Base-by-base conservation (phyloP, 2,888 invertebrate species). In the Pachymerium ferrugineum region DNA sequence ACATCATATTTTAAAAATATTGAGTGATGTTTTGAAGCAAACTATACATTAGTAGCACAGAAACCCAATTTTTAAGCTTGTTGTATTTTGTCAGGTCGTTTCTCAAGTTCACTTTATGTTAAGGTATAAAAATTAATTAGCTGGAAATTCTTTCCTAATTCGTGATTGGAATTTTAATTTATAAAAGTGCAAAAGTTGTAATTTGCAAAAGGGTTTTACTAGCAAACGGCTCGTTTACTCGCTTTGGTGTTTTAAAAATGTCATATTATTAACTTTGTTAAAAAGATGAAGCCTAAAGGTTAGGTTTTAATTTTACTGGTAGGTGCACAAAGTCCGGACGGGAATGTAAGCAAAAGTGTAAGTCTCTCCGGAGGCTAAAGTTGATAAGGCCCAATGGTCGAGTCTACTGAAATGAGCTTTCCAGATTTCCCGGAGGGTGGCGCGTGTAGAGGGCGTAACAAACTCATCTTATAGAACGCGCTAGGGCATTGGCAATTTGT, bases 281-380 rank as follows among this genome's bases (percentile, higher is more conserved):
- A 62, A 25, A 62, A 62, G 12, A 25, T 25, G 62, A 1, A 62
- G 28, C 28, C 62, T 62, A 0, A 28, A 62, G 62, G 62, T 28
- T 25, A 14, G 62, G 14, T 62, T 62, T 62, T 62, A 62, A 62
- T 62, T 62, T 62, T 62, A 62, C 62, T 62, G 62, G 22, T 62
- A 62, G 62, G 62, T 62, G 28, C 62, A 62, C 62, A 62, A 62
- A 25, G 62, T 62, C 62, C 62, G 28, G 62, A 62, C 28, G 62
- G 62, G 62, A 62, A 62, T 62, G 62, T 62, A 62, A 62, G 62
- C 62, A 62, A 62, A 62, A 62, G 62, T 62, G 62, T 62, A 62
- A 62, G 62, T 62, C 62, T 62, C 62, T 62, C 62, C 62, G 62
- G 62, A 62, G 62, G 62, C 62, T 62, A 62, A 62, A 62, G 62